phyloP scores from a whole-genome alignment of 2,113 vertebrate species.

The Motacilla alba region DNA sequence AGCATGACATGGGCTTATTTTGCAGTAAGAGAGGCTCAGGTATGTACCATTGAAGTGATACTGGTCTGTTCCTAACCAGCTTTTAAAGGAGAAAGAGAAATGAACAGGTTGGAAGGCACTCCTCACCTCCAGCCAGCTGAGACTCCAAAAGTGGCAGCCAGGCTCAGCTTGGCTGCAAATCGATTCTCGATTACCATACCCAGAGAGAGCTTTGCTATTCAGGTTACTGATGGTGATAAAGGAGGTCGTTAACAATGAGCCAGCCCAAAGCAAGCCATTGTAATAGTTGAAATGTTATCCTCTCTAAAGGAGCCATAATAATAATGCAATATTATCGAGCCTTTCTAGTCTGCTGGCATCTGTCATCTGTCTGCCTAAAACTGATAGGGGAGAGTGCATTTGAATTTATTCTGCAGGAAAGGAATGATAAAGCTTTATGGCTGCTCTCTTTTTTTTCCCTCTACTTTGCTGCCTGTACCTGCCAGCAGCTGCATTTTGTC shows the following conservation, averaged over 20 bases:
- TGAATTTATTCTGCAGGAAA: constrained; percentile 28
- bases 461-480: background rate
- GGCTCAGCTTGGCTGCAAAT: background rate
- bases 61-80: background rate
- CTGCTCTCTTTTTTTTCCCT: background rate
- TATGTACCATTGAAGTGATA: background rate
- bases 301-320: constrained; percentile 35
- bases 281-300: constrained; percentile 39
- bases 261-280: constrained; percentile 49
- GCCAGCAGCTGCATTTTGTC: background rate
- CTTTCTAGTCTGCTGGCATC: constrained; percentile 28
- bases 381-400: constrained; percentile 1
- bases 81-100: background rate
- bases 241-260: constrained; percentile 35
- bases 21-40: background rate
- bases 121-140: background rate
- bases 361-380: constrained; percentile 43
- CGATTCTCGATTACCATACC: constrained; percentile 18
- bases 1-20: background rate
- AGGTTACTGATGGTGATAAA: constrained; percentile 44
- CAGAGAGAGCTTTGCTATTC: constrained; percentile 15
- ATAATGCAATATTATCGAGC: constrained; percentile 32
- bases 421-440: constrained; percentile 15
- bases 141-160: background rate
- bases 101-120: background rate